Evolutionary conservation across 2,113 vertebrate species (phyloP).

Genomic region (Serilophus lunatus): DNA sequence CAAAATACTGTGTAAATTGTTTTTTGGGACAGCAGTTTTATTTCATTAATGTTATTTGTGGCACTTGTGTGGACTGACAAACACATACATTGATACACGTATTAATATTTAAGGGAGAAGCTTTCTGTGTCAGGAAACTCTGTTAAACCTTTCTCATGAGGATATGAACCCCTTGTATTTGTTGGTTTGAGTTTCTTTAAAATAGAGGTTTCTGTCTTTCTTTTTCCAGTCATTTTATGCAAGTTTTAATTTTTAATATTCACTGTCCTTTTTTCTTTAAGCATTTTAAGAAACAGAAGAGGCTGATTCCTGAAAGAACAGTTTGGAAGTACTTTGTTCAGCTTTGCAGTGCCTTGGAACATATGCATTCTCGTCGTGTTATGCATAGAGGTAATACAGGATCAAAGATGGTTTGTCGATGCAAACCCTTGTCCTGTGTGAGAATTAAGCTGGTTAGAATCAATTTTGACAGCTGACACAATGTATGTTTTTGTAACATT

Average conservation of each 20-base stretch:
- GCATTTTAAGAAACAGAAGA: conserved; percentile 99
- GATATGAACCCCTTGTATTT: neutral
- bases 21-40: neutral
- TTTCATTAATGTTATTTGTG: neutral
- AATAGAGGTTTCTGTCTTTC: neutral
- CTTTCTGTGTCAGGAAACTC: neutral
- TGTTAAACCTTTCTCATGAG: neutral
- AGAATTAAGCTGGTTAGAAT: neutral
- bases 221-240: neutral
- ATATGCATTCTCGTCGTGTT: conserved; percentile 97
- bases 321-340: conserved; percentile 99
- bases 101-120: neutral
- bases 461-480: neutral
- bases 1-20: neutral
- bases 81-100: neutral
- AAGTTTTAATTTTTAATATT: neutral
- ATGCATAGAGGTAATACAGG: conserved; percentile 91
- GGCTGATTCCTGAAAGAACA: conserved; percentile 94
- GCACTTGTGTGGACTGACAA: neutral
- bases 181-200: neutral
- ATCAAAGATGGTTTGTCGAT: neutral
- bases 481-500: neutral
- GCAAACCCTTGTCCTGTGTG: neutral
- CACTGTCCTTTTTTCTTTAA: conserved; percentile 54
- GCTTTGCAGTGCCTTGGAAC: conserved; percentile 95